These are phyloP conservation scores for Chionoecetes opilio DNA, from an alignment of 1,140 invertebrate species.

Conservation along the genomic window DNA sequence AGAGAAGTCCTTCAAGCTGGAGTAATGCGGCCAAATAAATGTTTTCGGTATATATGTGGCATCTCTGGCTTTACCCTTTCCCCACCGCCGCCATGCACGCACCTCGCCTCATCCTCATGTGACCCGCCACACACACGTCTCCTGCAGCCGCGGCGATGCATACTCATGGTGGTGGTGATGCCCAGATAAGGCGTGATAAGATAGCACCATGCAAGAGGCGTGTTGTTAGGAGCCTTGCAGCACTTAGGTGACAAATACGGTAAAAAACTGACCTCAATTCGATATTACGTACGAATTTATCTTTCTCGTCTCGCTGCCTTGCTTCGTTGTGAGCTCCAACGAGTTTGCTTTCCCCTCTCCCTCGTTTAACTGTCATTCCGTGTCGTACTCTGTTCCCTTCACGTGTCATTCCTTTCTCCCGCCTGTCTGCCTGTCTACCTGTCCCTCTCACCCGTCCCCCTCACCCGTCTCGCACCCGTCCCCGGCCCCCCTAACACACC, in stretches of 20 bases:
- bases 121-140: neutral
- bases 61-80: neutral
- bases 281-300: neutral
- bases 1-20: too few species aligned
- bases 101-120: neutral
- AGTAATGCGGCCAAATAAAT: neutral
- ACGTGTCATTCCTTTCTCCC: neutral
- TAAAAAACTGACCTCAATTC: neutral
- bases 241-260: neutral
- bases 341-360: neutral
- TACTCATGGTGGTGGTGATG: neutral
- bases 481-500: neutral
- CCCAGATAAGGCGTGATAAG: slow-evolving; percentile 11
- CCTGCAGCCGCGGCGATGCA: neutral
- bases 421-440: neutral
- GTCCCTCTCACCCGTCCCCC: too few species aligned
- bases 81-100: too few species aligned
- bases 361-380: neutral
- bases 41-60: neutral
- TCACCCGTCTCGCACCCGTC: too few species aligned
- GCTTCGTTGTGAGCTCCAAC: too few species aligned
- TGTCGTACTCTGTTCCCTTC: neutral
- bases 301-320: neutral
- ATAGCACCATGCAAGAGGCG: neutral
- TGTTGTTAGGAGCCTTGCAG: neutral